Evolutionary conservation across 2,113 vertebrate genomes (phyloP).

Genomic region (Leucopsar rothschildi): DNA sequence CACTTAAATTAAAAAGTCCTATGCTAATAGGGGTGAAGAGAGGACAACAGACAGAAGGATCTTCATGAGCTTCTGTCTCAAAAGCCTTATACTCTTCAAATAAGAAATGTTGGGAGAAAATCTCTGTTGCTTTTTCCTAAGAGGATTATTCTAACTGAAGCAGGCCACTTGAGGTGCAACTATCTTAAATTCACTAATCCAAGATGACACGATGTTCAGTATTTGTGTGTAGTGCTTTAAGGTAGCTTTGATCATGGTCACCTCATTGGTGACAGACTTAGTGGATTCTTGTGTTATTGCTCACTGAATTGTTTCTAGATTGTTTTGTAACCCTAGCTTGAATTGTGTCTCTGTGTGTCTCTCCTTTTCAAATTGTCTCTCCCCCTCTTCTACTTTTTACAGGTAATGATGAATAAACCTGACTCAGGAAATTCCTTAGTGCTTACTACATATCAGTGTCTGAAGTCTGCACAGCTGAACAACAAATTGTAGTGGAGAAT

Average conservation of each 20-base stretch:
- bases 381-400: not conserved
- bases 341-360: not conserved
- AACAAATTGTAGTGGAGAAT: constrained; percentile 14
- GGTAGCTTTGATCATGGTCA: not conserved
- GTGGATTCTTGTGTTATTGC: not conserved
- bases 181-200: not conserved
- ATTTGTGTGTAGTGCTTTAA: not conserved
- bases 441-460: not conserved
- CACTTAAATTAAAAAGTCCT: not conserved
- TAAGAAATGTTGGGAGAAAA: not conserved
- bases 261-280: not conserved
- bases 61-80: not conserved
- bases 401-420: constrained; percentile 80
- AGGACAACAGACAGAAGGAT: not conserved
- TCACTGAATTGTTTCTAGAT: not conserved
- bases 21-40: not conserved
- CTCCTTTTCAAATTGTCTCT: not conserved
- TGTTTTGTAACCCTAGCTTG: not conserved
- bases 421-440: constrained; percentile 53
- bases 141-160: not conserved
- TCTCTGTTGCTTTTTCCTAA: not conserved
- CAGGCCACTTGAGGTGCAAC: not conserved
- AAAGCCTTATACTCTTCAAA: not conserved
- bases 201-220: accelerated
- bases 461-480: constrained; percentile 23